Evolutionary conservation across 2,888 invertebrate genomes (phyloP).

Genomic region (Xanthorhoe designata): DNA sequence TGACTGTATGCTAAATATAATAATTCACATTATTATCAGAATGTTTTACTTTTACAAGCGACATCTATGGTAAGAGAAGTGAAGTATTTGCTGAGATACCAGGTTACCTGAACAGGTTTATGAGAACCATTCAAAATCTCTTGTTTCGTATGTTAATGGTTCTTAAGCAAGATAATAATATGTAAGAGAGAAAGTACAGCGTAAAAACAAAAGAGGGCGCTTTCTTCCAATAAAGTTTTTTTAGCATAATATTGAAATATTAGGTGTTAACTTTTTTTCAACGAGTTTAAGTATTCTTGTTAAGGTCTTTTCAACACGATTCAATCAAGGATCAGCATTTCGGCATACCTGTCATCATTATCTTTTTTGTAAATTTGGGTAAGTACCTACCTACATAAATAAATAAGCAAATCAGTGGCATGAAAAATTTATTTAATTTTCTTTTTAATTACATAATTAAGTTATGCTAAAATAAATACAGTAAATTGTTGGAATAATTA

Average conservation of each 20-base stretch:
- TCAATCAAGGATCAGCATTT: too few relatives aligned
- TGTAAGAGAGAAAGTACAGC: too few relatives aligned
- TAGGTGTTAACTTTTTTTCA: too few relatives aligned
- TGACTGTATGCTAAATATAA: too few relatives aligned
- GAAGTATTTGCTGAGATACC: neutral
- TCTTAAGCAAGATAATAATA: neutral
- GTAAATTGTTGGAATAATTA: slow-evolving; percentile 75
- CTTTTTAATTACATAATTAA: slow-evolving; percentile 80
- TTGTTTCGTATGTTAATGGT: neutral
- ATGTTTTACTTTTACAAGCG: slow-evolving; percentile 2
- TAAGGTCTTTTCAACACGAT: too few relatives aligned
- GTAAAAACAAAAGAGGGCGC: slow-evolving; percentile 17
- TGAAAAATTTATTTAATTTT: slow-evolving; percentile 84
- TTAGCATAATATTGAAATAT: too few relatives aligned
- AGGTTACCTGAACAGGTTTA: neutral
- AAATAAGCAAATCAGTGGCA: slow-evolving; percentile 71
- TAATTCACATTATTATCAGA: too few relatives aligned
- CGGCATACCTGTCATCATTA: too few relatives aligned
- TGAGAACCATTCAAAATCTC: neutral
- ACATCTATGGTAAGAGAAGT: slow-evolving; percentile 18
- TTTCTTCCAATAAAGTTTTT: neutral
- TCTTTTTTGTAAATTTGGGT: too few relatives aligned
- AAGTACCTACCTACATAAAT: slow-evolving; percentile 37
- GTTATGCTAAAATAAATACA: slow-evolving; percentile 85
- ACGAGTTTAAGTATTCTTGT: too few relatives aligned